Evolutionary conservation across 2,113 vertebrate species (phyloP).

Genomic region (Harpagus bidentatus): DNA sequence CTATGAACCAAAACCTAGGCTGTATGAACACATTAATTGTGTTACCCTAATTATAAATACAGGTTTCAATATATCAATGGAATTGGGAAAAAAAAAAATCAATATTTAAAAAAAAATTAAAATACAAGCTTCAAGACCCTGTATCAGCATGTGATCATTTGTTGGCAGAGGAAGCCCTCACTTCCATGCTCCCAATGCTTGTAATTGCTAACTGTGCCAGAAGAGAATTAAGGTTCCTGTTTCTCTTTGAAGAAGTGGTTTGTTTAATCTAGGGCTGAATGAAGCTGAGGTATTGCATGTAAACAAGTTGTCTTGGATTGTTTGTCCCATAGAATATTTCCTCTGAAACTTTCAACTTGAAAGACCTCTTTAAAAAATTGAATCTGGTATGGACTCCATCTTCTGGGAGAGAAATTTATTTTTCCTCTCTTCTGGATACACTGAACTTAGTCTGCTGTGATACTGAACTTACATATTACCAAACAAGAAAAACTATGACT

Average conservation of each 20-base stretch:
- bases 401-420: background rate
- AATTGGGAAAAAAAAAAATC: background rate
- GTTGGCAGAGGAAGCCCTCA: background rate
- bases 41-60: background rate
- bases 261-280: background rate
- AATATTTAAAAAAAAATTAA: background rate
- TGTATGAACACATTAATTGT: background rate
- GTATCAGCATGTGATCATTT: background rate
- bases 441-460: background rate
- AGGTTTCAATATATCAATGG: background rate
- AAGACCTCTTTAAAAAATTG: background rate
- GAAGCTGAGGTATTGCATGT: background rate
- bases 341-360: background rate
- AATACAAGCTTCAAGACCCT: background rate
- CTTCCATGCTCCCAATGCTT: background rate
- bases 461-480: background rate
- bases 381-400: background rate
- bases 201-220: background rate
- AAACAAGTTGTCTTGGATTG: background rate
- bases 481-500: background rate
- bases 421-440: background rate
- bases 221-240: background rate
- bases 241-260: background rate
- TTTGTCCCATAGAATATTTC: background rate
- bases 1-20: background rate